Percentiles rank a stretch among this genome's conserved stretches.
These are phyloP conservation scores for Onychomys arenicola DNA, from an alignment of 2,797 vertebrate species.

Conservation along the genomic window DNA sequence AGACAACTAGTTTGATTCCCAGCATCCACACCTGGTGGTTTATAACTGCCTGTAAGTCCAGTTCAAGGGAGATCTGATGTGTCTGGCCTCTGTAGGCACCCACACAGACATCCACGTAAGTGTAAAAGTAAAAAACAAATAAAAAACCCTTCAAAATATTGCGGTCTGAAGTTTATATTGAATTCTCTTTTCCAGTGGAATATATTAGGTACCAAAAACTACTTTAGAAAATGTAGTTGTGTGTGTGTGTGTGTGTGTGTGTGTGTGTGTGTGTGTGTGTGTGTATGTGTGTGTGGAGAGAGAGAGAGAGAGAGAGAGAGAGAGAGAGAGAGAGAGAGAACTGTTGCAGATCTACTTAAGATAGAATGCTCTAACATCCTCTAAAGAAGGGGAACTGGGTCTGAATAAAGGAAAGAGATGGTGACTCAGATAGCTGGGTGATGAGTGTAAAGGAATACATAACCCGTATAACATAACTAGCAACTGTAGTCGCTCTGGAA, in stretches of 20 bases:
- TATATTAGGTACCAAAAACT: constrained; percentile 43
- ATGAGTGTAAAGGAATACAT: background rate
- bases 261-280: no score
- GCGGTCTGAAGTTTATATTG: background rate
- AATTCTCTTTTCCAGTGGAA: background rate
- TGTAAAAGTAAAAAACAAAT: background rate
- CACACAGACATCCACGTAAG: background rate
- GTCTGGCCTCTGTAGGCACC: background rate
- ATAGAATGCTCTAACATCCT: background rate
- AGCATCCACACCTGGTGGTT: no score
- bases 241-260: no score
- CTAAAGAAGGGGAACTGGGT: constrained; percentile 4
- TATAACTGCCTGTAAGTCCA: background rate
- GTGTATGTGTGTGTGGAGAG: no score
- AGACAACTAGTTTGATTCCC: background rate
- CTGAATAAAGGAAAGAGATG: background rate
- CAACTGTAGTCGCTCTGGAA: background rate
- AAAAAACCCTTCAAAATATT: background rate
- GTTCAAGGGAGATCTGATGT: background rate
- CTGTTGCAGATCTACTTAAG: background rate
- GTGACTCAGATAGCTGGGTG: background rate
- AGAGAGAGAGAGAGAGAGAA: background rate
- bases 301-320: background rate
- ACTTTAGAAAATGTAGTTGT: background rate
- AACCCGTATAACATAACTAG: no score